phyloP scores from a whole-genome alignment of 2,888 invertebrate genomes.

The Chrysomela aeneicollis region DNA sequence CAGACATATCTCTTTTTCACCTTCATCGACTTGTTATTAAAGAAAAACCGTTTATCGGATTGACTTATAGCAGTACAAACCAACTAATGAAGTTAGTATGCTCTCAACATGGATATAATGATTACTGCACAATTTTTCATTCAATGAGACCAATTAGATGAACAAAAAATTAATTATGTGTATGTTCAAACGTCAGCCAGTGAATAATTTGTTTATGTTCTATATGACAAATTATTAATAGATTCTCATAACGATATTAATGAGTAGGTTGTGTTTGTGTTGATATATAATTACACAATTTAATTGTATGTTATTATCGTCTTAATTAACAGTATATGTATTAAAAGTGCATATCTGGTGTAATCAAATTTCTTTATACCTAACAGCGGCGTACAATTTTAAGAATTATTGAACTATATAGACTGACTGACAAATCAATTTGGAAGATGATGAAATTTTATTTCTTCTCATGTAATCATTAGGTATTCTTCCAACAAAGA shows the following conservation, averaged over 20 bases:
- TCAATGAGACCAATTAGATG: neutral
- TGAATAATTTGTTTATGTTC: slow-evolving; percentile 15
- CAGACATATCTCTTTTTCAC: neutral
- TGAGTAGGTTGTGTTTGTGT: slow-evolving; percentile 34
- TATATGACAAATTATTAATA: slow-evolving; percentile 41
- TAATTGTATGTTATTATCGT: slow-evolving; percentile 50
- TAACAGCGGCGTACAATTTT: slow-evolving; percentile 17
- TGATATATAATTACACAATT: slow-evolving; percentile 38
- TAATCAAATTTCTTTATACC: slow-evolving; percentile 41
- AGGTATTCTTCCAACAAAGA: too few relatives aligned
- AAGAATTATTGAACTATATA: too few relatives aligned
- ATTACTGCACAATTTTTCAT: slow-evolving; percentile 5
- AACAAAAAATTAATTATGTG: slow-evolving; percentile 19
- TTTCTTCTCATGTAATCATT: too few relatives aligned
- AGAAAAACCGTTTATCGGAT: neutral
- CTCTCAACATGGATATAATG: slow-evolving; percentile 1
- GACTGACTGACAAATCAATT: too few relatives aligned
- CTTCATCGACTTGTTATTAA: neutral
- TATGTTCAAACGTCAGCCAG: slow-evolving; percentile 7
- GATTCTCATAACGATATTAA: slow-evolving; percentile 33
- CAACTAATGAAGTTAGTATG: slow-evolving; percentile 1
- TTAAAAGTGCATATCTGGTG: slow-evolving; percentile 26
- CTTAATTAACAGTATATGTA: slow-evolving; percentile 40
- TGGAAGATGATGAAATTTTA: too few relatives aligned
- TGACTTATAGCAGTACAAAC: neutral